phyloP scores from a whole-genome alignment of 1,140 invertebrate species.

The Cyphomyrmex costatus region DNA sequence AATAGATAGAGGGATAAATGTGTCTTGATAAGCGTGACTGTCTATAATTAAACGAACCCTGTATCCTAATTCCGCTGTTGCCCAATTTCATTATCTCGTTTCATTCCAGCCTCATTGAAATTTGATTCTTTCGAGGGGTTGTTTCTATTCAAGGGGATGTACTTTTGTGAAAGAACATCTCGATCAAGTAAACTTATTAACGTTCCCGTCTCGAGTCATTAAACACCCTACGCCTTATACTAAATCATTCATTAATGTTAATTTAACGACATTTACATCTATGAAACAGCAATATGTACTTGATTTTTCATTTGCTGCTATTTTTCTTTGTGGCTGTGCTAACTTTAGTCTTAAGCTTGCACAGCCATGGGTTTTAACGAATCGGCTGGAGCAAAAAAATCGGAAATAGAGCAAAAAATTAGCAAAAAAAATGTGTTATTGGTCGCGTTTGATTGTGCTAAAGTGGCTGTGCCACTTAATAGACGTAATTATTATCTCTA shows the following conservation, averaged over 20 bases:
- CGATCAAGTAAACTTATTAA: constrained; percentile 56
- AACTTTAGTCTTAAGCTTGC: no score
- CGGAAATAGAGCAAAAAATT: no score
- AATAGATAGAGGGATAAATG: neutral
- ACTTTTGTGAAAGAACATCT: neutral
- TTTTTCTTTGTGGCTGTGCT: no score
- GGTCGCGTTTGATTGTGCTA: no score
- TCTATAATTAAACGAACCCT: neutral
- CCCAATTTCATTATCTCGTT: constrained; percentile 28
- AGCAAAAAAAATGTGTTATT: no score
- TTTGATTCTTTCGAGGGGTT: constrained; percentile 16
- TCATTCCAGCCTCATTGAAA: constrained; percentile 22
- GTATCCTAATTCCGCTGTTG: neutral
- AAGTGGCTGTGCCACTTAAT: no score
- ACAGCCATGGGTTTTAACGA: no score
- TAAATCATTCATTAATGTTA: constrained; percentile 57
- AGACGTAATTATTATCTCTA: no score
- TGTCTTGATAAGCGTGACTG: neutral
- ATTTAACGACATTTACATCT: constrained; percentile 28
- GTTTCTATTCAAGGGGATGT: neutral
- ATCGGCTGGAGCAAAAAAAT: no score
- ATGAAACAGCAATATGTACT: neutral
- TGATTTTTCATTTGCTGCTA: no score
- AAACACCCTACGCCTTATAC: constrained; percentile 18
- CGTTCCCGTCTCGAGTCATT: constrained; percentile 38